These are phyloP conservation scores for Triplophysa bombifrons DNA, from an alignment of 2,797 vertebrate species.

Conservation along the genomic window DNA sequence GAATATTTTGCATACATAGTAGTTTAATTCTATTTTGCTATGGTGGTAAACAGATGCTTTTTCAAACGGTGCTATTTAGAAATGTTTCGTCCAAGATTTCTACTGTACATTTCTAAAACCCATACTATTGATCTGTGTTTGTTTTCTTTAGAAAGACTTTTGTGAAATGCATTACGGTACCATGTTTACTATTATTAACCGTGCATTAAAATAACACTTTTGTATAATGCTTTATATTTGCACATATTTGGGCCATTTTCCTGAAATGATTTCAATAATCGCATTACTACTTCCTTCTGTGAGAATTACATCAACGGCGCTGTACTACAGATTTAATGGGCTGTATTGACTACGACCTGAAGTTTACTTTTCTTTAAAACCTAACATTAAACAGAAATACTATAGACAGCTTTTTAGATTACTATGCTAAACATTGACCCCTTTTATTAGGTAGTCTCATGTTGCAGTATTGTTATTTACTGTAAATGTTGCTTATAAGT, in stretches of 20 bases:
- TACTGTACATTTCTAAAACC: background rate
- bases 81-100: background rate
- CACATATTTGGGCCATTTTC: background rate
- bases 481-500: background rate
- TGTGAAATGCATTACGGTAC: constrained; percentile 5
- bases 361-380: constrained; percentile 1
- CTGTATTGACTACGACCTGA: background rate
- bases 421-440: background rate
- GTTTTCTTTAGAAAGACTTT: constrained; percentile 17
- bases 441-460: background rate
- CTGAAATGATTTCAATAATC: constrained; percentile 10
- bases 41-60: background rate
- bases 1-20: constrained; percentile 20
- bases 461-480: background rate
- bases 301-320: background rate
- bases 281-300: no score
- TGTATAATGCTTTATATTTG: constrained; percentile 4
- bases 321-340: background rate
- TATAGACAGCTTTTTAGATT: background rate
- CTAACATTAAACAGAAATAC: background rate
- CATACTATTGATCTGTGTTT: background rate
- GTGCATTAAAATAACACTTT: background rate
- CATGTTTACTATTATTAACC: constrained; percentile 3
- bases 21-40: background rate
- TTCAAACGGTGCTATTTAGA: background rate